phyloP scores from a whole-genome alignment of 1,140 invertebrate species.

The Ostrea denselamellosa region DNA sequence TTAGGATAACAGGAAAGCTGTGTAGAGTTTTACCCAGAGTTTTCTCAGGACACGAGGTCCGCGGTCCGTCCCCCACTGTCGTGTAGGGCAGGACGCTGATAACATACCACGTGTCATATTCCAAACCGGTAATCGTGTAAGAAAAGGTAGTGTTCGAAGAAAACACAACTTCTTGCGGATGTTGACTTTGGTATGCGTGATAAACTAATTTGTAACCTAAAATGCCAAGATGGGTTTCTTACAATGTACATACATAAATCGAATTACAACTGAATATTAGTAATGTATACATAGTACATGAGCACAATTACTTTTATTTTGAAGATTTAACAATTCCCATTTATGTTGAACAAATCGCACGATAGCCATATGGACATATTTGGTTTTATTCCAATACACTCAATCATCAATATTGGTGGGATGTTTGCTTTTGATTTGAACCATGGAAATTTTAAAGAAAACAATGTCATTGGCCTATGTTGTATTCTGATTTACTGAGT shows the following conservation, averaged over 20 bases:
- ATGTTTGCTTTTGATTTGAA: too few species aligned
- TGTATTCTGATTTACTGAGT: too few species aligned
- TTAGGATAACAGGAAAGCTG: neutral
- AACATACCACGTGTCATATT: conserved; percentile 53
- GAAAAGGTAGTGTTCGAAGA: conserved; percentile 41
- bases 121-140: conserved; percentile 46
- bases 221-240: neutral
- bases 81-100: conserved; percentile 48
- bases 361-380: too few species aligned
- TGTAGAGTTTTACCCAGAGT: conserved; percentile 45
- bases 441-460: too few species aligned
- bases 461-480: too few species aligned
- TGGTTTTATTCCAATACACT: too few species aligned
- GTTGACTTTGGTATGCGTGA: conserved; percentile 28
- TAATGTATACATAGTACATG: too few species aligned
- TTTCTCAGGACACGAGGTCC: conserved; percentile 48
- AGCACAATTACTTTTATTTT: too few species aligned
- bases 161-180: conserved; percentile 10
- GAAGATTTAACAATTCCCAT: too few species aligned
- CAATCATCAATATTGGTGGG: too few species aligned
- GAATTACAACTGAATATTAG: too few species aligned
- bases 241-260: neutral
- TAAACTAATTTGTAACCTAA: conserved; percentile 54
- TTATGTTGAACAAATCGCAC: too few species aligned
- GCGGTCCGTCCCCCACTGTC: conserved; percentile 44